phyloP scores from a whole-genome alignment of 2,113 vertebrate genomes.

The Ahaetulla prasina region DNA sequence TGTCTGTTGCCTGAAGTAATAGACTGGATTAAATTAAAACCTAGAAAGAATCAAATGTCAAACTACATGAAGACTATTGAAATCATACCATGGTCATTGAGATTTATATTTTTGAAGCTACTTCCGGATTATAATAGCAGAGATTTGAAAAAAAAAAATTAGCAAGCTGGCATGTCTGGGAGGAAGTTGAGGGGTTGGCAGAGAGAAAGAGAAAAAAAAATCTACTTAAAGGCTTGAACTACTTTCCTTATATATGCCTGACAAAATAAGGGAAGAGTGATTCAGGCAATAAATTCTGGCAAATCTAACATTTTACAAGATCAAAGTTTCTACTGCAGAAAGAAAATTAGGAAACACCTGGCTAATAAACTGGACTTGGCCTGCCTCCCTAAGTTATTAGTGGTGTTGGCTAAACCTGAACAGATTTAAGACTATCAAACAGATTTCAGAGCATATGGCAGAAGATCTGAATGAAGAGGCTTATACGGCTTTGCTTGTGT shows the following conservation, averaged over 20 bases:
- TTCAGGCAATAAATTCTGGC: conserved; percentile 1
- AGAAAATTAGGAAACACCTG: conserved; percentile 45
- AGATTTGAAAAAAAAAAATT: not conserved
- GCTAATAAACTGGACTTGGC: conserved; percentile 53
- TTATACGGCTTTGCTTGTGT: not conserved
- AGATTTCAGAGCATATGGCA: conserved; percentile 16
- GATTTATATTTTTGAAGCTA: not conserved
- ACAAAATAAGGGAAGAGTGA: conserved; percentile 42
- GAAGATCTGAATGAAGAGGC: not conserved
- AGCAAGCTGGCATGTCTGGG: not conserved
- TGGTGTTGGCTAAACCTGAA: conserved; percentile 12
- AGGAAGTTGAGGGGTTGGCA: conserved; percentile 37
- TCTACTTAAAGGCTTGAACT: conserved; percentile 29
- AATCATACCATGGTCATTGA: conserved; percentile 3
- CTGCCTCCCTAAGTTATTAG: conserved; percentile 28
- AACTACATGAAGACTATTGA: conserved; percentile 53
- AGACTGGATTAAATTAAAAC: conserved; percentile 2
- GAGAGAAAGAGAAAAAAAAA: conserved; percentile 10
- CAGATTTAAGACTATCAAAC: conserved; percentile 3
- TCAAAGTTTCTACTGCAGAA: conserved; percentile 48
- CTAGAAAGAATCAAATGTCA: conserved; percentile 42
- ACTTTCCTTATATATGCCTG: conserved; percentile 31
- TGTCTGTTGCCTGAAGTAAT: conserved; percentile 44
- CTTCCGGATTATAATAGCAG: not conserved
- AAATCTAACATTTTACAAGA: conserved; percentile 48